Evolutionary conservation across 2,797 vertebrate species (phyloP).

Genomic region (Epinephelus malabaricus): DNA sequence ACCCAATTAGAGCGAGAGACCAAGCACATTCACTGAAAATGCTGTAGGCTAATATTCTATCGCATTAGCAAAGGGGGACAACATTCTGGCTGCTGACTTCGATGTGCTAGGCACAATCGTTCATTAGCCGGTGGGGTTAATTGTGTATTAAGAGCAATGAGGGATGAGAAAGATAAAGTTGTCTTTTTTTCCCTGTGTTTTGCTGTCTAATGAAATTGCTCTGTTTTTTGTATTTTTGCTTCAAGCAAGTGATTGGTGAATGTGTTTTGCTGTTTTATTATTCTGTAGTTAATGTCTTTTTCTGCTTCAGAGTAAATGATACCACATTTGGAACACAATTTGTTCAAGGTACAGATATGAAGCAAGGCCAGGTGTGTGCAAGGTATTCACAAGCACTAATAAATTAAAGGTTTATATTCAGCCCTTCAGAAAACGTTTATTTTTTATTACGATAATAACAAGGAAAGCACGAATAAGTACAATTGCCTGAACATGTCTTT

Average conservation of each 20-base stretch:
- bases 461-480: neutral
- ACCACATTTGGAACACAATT: neutral
- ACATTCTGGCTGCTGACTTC: constrained; percentile 58
- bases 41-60: constrained; percentile 62
- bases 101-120: constrained; percentile 35
- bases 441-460: neutral
- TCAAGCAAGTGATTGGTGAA: constrained; percentile 14
- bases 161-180: constrained; percentile 49
- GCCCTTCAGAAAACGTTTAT: neutral
- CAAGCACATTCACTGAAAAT: constrained; percentile 59
- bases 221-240: constrained; percentile 22
- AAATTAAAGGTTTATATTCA: neutral
- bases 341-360: neutral
- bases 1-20: constrained; percentile 77
- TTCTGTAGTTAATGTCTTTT: neutral
- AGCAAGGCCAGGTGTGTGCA: neutral
- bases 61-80: constrained; percentile 59
- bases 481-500: neutral
- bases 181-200: constrained; percentile 6
- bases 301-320: neutral
- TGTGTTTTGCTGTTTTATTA: constrained; percentile 6
- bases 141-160: constrained; percentile 63
- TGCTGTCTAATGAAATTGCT: constrained; percentile 29
- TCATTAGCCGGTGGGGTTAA: constrained; percentile 69
- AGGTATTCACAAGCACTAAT: neutral